Evolutionary conservation across 2,113 vertebrate genomes (phyloP).

Genomic region (Chiloscyllium plagiosum): DNA sequence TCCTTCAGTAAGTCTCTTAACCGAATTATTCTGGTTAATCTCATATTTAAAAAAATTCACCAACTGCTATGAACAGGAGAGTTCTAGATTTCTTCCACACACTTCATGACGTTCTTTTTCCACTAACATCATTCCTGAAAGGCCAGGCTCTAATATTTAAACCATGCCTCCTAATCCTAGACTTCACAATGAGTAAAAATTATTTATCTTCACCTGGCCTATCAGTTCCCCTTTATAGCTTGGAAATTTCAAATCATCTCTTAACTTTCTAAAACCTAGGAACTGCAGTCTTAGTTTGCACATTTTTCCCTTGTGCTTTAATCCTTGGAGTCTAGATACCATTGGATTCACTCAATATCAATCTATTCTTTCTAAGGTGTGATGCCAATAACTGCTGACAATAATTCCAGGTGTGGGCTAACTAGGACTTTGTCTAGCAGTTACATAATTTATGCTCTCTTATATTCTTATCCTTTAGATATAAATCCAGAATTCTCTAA

Average conservation of each 20-base stretch:
- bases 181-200: not conserved
- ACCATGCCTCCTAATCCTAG: not conserved
- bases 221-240: not conserved
- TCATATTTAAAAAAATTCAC: not conserved
- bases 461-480: not conserved
- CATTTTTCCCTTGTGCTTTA: too few relatives aligned
- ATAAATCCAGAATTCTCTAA: not conserved
- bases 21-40: not conserved
- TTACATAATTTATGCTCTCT: not conserved
- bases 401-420: not conserved
- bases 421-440: not conserved
- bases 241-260: not conserved
- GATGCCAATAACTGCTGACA: not conserved
- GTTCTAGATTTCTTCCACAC: not conserved
- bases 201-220: not conserved
- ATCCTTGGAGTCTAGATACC: not conserved
- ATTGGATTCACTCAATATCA: not conserved
- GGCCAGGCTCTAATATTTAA: not conserved
- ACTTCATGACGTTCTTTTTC: not conserved
- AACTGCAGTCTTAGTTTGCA: too few relatives aligned
- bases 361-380: not conserved
- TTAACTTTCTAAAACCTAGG: too few relatives aligned
- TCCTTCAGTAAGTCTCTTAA: not conserved
- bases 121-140: not conserved
- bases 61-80: not conserved